Conservation (phyloP, 2,797 vertebrate genomes). For the Ctenopoma multispine region DNA sequence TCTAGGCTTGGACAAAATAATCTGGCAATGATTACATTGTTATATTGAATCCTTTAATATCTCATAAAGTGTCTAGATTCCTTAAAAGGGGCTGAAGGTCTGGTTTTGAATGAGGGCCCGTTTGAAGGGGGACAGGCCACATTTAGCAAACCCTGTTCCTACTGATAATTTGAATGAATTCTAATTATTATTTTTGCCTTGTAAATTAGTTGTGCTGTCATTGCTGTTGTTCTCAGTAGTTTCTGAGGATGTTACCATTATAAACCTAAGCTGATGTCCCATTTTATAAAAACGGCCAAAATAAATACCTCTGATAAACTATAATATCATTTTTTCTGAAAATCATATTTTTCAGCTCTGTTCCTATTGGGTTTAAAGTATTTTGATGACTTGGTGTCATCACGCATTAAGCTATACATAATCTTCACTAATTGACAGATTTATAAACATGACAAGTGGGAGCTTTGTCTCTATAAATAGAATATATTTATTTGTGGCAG, state of each 20-base stretch:
- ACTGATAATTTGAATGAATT: conserved; percentile 44
- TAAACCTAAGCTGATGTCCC: conserved; percentile 9
- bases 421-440: conserved; percentile 31
- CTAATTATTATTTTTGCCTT: conserved; percentile 32
- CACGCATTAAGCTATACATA: conserved; percentile 17
- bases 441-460: conserved; percentile 47
- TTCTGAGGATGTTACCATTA: conserved; percentile 12
- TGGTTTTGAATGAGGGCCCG: conserved; percentile 32
- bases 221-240: conserved; percentile 27
- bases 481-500: conserved; percentile 74
- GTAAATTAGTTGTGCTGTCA: conserved; percentile 53
- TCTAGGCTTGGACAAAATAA: conserved; percentile 3
- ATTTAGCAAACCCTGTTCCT: conserved; percentile 38
- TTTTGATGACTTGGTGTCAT: conserved; percentile 18
- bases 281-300: conserved; percentile 1
- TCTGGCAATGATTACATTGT: conserved; percentile 3
- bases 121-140: conserved; percentile 29
- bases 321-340: not conserved
- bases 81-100: conserved; percentile 27
- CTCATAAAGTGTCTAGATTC: conserved; percentile 30
- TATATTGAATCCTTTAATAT: conserved; percentile 40
- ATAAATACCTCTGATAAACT: not conserved
- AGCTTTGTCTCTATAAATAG: conserved; percentile 51
- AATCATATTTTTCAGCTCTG: conserved; percentile 13
- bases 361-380: not conserved